phyloP scores from a whole-genome alignment of 2,113 vertebrate genomes.

The Epinephelus lanceolatus region DNA sequence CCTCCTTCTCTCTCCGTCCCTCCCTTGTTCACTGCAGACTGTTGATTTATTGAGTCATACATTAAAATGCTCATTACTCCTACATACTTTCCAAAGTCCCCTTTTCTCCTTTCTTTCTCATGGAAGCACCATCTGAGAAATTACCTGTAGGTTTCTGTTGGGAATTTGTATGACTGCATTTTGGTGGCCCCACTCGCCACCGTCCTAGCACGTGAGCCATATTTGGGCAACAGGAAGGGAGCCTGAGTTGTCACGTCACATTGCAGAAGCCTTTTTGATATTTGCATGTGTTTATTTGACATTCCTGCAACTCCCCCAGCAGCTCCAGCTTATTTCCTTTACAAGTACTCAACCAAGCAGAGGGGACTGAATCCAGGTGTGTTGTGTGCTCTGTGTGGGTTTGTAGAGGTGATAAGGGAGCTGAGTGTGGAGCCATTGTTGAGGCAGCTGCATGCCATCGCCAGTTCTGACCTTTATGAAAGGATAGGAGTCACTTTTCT shows the following conservation, averaged over 20 bases:
- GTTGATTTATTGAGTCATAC: conserved; percentile 87
- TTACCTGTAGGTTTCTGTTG: not conserved
- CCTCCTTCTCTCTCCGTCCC: conserved; percentile 29
- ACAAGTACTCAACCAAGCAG: conserved; percentile 20
- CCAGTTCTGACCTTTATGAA: conserved; percentile 63
- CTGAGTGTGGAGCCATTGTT: conserved; percentile 34
- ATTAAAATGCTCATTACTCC: conserved; percentile 85
- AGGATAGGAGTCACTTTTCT: conserved; percentile 42
- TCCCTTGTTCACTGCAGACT: conserved; percentile 69
- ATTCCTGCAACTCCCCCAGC: not conserved
- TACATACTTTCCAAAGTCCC: conserved; percentile 70
- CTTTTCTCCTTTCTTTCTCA: conserved; percentile 41
- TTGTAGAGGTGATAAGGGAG: conserved; percentile 41
- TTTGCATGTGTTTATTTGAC: not conserved
- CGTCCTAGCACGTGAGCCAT: not conserved
- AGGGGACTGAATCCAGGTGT: conserved; percentile 44
- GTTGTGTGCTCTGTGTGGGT: conserved; percentile 40
- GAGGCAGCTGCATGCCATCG: conserved; percentile 13
- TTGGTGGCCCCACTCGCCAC: not conserved
- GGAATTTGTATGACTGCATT: conserved; percentile 1
- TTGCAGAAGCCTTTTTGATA: not conserved
- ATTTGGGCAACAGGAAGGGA: not conserved
- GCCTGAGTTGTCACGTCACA: not conserved
- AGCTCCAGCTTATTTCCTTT: conserved; percentile 5
- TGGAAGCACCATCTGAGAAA: conserved; percentile 21